Conservation (phyloP, 2,113 vertebrate species). For the Heterochromis multidens region DNA sequence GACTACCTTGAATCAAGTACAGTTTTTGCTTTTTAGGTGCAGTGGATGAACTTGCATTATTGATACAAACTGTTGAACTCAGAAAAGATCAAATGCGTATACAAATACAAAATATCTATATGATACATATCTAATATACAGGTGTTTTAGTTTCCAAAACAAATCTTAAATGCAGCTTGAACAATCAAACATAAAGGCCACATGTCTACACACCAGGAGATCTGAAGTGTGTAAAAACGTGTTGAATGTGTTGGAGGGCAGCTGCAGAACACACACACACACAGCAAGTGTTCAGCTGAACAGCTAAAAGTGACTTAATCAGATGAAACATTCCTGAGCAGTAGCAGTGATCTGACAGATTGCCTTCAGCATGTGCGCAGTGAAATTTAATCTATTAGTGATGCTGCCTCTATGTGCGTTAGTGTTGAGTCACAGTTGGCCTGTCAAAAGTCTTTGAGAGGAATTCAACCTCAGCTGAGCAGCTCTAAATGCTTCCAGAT, state of each 20-base stretch:
- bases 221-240: background rate
- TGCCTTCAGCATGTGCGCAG: background rate
- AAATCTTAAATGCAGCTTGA: background rate
- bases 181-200: background rate
- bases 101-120: background rate
- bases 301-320: background rate
- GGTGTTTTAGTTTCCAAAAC: background rate
- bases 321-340: background rate
- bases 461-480: slow-evolving; percentile 54
- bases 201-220: background rate
- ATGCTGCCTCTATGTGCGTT: background rate
- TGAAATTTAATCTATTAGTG: background rate
- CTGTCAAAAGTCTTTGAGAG: slow-evolving; percentile 8
- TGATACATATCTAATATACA: background rate
- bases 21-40: background rate
- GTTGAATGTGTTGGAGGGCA: background rate
- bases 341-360: background rate
- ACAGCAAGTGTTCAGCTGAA: background rate
- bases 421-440: slow-evolving; percentile 4
- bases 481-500: slow-evolving; percentile 67
- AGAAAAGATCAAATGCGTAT: background rate
- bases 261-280: background rate
- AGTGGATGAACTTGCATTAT: background rate
- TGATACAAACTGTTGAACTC: background rate
- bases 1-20: background rate